Conservation (phyloP, 2,888 invertebrate species). For the Ischnus inquisitorius region DNA sequence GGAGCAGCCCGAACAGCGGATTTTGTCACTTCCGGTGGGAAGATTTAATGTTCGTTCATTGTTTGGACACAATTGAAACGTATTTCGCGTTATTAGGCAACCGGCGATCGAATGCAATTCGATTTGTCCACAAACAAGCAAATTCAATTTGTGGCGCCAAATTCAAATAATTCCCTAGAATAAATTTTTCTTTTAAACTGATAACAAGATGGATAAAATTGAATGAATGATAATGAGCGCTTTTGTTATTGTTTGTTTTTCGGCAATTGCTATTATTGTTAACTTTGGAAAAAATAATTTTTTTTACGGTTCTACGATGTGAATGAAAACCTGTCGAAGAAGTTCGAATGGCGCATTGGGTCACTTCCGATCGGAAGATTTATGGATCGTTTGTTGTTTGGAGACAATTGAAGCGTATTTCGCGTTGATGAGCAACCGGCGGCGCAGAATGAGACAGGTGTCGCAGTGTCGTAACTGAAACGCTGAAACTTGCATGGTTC, state of each 20-base stretch:
- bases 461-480: neutral
- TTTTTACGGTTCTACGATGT: neutral
- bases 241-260: no score
- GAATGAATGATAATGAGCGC: no score
- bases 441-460: neutral
- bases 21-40: slow-evolving; percentile 55
- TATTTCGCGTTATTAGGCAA: slow-evolving; percentile 13
- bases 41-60: slow-evolving; percentile 35
- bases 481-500: neutral
- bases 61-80: slow-evolving; percentile 12
- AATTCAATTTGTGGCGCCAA: no score
- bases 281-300: neutral
- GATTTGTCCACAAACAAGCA: no score
- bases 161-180: no score
- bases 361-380: slow-evolving; percentile 53
- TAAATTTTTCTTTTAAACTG: no score
- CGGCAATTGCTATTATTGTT: neutral
- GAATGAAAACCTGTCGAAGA: neutral
- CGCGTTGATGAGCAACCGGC: slow-evolving; percentile 15
- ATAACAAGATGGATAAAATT: no score
- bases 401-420: slow-evolving; percentile 9
- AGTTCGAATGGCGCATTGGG: neutral
- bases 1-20: neutral
- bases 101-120: no score
- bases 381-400: slow-evolving; percentile 39